phyloP scores from a whole-genome alignment of 2,888 invertebrate species.

The Caenorhabditis uteleia region DNA sequence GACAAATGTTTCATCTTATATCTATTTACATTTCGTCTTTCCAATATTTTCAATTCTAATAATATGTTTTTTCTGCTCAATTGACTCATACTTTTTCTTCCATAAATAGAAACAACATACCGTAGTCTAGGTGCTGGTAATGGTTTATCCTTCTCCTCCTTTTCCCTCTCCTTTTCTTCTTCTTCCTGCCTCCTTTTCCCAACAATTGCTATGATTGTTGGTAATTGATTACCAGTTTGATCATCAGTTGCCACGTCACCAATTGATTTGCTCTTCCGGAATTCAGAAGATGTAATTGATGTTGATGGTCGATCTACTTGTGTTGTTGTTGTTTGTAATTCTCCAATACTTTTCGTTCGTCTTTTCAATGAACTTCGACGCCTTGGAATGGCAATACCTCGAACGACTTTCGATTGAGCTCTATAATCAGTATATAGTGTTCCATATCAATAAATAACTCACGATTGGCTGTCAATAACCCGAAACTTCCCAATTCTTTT shows the following conservation, averaged over 20 bases:
- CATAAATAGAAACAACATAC: too few relatives aligned
- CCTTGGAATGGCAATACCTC: conserved; percentile 14
- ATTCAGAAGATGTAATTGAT: conserved; percentile 34
- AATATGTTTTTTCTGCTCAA: too few relatives aligned
- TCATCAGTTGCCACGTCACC: conserved; percentile 27
- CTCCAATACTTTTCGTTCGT: conserved; percentile 34
- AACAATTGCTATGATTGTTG: background rate
- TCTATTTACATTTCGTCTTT: too few relatives aligned
- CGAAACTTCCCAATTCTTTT: conserved; percentile 39
- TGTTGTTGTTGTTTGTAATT: background rate
- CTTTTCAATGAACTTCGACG: conserved; percentile 40
- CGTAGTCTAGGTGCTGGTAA: conserved; percentile 20
- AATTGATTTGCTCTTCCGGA: conserved; percentile 39
- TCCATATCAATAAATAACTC: conserved; percentile 4
- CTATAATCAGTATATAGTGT: background rate
- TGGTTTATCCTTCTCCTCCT: conserved; percentile 2
- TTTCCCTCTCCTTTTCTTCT: background rate
- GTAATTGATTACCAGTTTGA: background rate
- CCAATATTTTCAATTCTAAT: too few relatives aligned
- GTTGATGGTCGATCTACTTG: too few relatives aligned
- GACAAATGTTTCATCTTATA: conserved; percentile 19
- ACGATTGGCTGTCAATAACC: conserved; percentile 25
- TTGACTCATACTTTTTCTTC: too few relatives aligned
- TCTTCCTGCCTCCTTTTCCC: background rate
- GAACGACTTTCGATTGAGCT: conserved; percentile 11